phyloP scores from a whole-genome alignment of 2,797 vertebrate genomes.

The Iguana delicatissima region DNA sequence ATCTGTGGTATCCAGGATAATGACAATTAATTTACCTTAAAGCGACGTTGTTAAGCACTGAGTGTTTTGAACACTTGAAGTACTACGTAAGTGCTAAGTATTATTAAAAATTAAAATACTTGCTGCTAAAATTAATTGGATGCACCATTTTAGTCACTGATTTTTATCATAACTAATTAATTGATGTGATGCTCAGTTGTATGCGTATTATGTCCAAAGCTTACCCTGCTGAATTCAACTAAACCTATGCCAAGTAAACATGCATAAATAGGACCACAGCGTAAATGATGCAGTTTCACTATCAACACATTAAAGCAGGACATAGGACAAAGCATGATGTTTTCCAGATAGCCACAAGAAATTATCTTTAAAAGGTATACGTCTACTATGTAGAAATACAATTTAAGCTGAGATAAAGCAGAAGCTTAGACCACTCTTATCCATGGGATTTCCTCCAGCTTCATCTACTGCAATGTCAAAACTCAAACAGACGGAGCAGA shows the following conservation, averaged over 20 bases:
- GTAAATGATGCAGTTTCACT: background rate
- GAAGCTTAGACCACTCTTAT: conserved; percentile 73
- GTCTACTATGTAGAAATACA: conserved; percentile 68
- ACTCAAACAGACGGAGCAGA: conserved; percentile 86
- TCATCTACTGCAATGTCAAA: conserved; percentile 83
- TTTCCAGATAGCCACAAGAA: conserved; percentile 9
- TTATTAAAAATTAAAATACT: background rate
- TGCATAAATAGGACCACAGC: background rate
- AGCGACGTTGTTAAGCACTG: background rate
- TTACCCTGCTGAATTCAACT: background rate
- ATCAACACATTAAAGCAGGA: background rate
- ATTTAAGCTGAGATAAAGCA: conserved; percentile 72
- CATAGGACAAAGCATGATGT: background rate
- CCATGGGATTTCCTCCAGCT: conserved; percentile 80
- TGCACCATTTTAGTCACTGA: background rate
- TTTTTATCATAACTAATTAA: background rate
- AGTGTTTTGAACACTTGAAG: background rate
- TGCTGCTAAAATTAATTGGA: background rate
- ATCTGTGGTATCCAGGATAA: too few relatives aligned
- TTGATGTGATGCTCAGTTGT: background rate
- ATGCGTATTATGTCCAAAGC: background rate
- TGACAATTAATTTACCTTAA: too few relatives aligned
- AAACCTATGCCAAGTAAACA: too few relatives aligned
- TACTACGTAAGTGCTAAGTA: background rate
- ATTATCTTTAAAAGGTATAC: conserved; percentile 58